phyloP scores from a whole-genome alignment of 2,888 invertebrate genomes.

The Lasioglossum figueresi region DNA sequence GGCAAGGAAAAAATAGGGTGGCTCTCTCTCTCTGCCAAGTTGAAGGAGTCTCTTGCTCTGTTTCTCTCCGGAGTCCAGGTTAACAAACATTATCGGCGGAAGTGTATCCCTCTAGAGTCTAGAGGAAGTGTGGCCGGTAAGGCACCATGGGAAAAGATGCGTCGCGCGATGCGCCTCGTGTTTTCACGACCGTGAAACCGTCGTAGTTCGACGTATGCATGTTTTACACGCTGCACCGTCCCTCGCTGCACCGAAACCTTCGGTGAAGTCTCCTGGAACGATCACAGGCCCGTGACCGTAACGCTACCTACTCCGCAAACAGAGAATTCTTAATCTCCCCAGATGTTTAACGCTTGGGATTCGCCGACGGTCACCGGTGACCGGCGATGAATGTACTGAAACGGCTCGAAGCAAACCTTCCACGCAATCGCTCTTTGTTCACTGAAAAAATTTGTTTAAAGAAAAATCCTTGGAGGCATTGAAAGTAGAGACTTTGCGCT shows the following conservation, averaged over 20 bases:
- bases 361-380: neutral
- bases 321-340: slow-evolving; percentile 5
- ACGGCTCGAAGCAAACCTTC: neutral
- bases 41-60: neutral
- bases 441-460: rapidly evolving
- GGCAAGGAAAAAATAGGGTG: slow-evolving; percentile 9
- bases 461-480: rapidly evolving
- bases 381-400: neutral
- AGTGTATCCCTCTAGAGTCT: slow-evolving; percentile 46
- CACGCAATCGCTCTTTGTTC: neutral
- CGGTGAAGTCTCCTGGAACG: slow-evolving; percentile 30
- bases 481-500: neutral
- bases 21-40: neutral
- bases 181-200: slow-evolving; percentile 60
- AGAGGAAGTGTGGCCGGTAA: slow-evolving; percentile 58
- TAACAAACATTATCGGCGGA: slow-evolving; percentile 57
- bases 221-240: slow-evolving; percentile 20
- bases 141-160: slow-evolving; percentile 63
- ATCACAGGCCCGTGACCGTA: slow-evolving; percentile 16
- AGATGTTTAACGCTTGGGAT: neutral
- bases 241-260: slow-evolving; percentile 25
- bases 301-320: slow-evolving; percentile 5
- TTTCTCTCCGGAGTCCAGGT: slow-evolving; percentile 20
- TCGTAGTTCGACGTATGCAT: slow-evolving; percentile 33
- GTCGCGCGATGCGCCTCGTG: slow-evolving; percentile 41